A percentile compares a stretch with the other conserved stretches of the same genome.
Conservation (phyloP, 2,888 invertebrate species). For the Amphimallon solstitiale region DNA sequence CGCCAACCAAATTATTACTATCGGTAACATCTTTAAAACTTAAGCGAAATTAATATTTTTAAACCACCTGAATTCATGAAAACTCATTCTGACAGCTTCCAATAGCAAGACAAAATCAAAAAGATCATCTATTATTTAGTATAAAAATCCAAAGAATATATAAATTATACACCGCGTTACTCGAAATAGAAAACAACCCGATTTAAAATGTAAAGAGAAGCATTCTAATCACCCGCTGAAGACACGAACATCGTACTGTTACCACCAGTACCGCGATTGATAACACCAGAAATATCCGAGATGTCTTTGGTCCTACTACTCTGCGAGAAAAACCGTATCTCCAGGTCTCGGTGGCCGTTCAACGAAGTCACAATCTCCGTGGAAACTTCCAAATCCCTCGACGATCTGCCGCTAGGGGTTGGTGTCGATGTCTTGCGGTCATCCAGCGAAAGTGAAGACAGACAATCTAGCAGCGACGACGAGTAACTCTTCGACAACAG, state of each 20-base stretch:
- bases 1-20: background rate
- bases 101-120: no score
- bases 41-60: background rate
- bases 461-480: conserved; percentile 45
- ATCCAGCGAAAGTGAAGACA: conserved; percentile 53
- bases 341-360: conserved; percentile 80
- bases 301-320: conserved; percentile 51
- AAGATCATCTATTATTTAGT: no score
- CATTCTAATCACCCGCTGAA: no score
- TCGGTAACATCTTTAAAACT: background rate
- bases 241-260: background rate
- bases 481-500: conserved; percentile 3
- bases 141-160: no score
- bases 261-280: conserved; percentile 29
- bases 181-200: no score
- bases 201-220: no score
- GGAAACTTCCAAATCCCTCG: conserved; percentile 72
- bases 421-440: conserved; percentile 41
- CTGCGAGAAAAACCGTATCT: conserved; percentile 80
- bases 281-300: conserved; percentile 45
- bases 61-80: no score
- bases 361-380: conserved; percentile 82
- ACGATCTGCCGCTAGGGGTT: conserved; percentile 9
- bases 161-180: no score
- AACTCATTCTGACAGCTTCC: no score